These are phyloP conservation scores for Drosophila yakuba DNA, from an alignment of 1,140 invertebrate species.

Conservation along the genomic window DNA sequence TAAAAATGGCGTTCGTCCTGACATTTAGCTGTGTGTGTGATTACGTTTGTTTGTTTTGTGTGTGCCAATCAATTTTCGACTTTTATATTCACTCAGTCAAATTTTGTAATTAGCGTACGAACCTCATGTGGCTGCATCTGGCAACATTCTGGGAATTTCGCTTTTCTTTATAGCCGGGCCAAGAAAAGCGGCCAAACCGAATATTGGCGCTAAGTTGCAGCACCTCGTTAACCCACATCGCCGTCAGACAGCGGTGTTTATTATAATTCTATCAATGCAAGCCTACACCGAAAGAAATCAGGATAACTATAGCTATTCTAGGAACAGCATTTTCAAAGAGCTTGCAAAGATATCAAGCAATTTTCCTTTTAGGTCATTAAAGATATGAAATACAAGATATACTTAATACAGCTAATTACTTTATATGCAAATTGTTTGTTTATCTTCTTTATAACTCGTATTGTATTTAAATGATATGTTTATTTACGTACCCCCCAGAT, in stretches of 20 bases:
- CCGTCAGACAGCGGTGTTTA: slow-evolving; percentile 39
- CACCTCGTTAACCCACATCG: slow-evolving; percentile 66
- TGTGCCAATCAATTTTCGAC: slow-evolving; percentile 80
- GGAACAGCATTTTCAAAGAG: background rate
- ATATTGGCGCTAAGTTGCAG: slow-evolving; percentile 68
- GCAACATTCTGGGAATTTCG: slow-evolving; percentile 20
- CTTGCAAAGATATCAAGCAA: too few species aligned
- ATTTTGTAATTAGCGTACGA: slow-evolving; percentile 68
- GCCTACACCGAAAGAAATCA: slow-evolving; percentile 1
- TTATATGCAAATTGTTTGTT: too few species aligned
- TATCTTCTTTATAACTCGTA: too few species aligned
- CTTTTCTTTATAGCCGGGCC: slow-evolving; percentile 59
- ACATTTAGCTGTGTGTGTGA: background rate
- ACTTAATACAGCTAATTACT: too few species aligned
- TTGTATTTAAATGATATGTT: too few species aligned
- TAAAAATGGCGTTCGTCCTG: slow-evolving; percentile 42
- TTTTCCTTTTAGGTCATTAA: background rate
- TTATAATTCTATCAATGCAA: slow-evolving; percentile 57
- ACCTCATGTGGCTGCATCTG: slow-evolving; percentile 61
- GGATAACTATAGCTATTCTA: background rate
- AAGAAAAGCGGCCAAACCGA: slow-evolving; percentile 56
- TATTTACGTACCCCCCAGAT: slow-evolving; percentile 79
- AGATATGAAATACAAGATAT: too few species aligned
- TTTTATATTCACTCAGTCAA: slow-evolving; percentile 82
- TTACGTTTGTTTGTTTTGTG: slow-evolving; percentile 50